These are phyloP conservation scores for Magallana gigas DNA, from an alignment of 1,140 invertebrate species.

Conservation along the genomic window DNA sequence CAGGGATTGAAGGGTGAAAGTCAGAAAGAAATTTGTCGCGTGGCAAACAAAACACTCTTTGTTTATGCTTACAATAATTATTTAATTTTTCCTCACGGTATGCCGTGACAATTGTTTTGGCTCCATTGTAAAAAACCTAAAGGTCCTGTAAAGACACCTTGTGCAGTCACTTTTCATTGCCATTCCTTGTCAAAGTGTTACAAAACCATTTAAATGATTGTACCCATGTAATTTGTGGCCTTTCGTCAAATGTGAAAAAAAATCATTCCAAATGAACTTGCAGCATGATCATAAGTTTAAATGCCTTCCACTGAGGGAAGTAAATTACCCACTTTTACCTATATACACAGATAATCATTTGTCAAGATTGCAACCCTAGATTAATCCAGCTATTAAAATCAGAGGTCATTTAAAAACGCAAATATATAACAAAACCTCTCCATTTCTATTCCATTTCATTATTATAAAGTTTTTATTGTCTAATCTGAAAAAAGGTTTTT, in stretches of 20 bases:
- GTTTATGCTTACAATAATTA: slow-evolving; percentile 17
- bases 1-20: not conserved
- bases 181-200: slow-evolving; percentile 1
- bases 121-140: not conserved
- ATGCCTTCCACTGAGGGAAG: not conserved
- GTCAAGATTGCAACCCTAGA: slow-evolving; percentile 30
- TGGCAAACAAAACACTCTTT: slow-evolving; percentile 7
- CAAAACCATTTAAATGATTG: slow-evolving; percentile 26
- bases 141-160: not conserved
- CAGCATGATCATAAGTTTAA: slow-evolving; percentile 19
- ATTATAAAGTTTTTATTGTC: not conserved
- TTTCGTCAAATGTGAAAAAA: slow-evolving; percentile 1
- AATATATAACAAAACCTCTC: too few relatives aligned
- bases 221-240: slow-evolving; percentile 29
- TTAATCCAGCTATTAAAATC: slow-evolving; percentile 8
- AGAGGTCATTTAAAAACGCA: not conserved
- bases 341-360: slow-evolving; percentile 23
- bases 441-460: not conserved
- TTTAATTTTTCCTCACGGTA: slow-evolving; percentile 16
- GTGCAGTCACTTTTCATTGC: slow-evolving; percentile 10
- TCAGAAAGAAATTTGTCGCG: not conserved
- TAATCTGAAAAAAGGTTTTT: not conserved
- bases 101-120: not conserved
- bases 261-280: slow-evolving; percentile 1
- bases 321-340: slow-evolving; percentile 34